Conservation (phyloP, 2,797 vertebrate species). For the Macrochelys suwanniensis region DNA sequence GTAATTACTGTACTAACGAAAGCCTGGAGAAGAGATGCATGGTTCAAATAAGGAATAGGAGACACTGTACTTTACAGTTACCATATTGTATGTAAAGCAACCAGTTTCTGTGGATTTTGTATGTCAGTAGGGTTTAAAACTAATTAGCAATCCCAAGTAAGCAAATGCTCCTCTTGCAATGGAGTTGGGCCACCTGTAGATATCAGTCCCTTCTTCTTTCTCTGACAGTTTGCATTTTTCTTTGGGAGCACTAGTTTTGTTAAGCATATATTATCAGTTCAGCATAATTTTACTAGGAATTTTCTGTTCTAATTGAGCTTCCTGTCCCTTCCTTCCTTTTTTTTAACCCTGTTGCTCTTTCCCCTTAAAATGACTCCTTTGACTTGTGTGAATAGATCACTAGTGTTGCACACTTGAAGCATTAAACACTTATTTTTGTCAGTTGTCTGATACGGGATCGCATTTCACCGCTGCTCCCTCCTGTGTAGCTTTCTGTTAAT, state of each 20-base stretch:
- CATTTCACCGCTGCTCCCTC: not conserved
- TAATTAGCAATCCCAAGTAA: not conserved
- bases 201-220: not conserved
- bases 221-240: not conserved
- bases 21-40: not conserved
- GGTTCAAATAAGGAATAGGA: not conserved
- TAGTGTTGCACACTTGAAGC: not conserved
- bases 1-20: not conserved
- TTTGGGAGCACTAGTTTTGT: not conserved
- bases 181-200: not conserved
- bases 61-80: not conserved
- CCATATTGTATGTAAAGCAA: not conserved
- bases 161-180: not conserved
- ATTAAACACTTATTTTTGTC: not conserved
- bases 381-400: not conserved
- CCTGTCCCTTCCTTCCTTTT: not conserved
- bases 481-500: not conserved
- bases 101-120: not conserved
- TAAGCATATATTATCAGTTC: not conserved
- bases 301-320: not conserved
- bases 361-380: not conserved
- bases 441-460: not conserved
- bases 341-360: not conserved
- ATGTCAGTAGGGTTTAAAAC: accelerated
- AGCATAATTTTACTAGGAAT: not conserved